These are phyloP conservation scores for Sarcophaga rosellei DNA, from an alignment of 2,888 invertebrate genomes.

Conservation along the genomic window DNA sequence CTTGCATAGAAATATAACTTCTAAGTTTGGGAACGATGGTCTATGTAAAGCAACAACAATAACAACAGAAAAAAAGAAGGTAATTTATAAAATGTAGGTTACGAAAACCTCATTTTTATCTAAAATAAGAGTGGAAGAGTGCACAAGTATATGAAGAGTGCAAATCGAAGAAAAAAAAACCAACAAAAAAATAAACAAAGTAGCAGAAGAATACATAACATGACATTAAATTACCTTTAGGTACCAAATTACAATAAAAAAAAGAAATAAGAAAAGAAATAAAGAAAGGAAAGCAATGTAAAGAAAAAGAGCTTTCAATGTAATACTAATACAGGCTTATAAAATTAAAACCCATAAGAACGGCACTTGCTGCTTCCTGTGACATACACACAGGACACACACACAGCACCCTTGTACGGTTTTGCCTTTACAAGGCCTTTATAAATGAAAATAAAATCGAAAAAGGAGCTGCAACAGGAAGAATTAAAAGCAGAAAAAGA, in stretches of 20 bases:
- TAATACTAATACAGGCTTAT: background rate
- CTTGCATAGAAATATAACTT: too few relatives aligned
- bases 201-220: conserved; percentile 6
- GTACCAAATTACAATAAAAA: conserved; percentile 16
- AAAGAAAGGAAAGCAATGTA: background rate
- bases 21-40: background rate
- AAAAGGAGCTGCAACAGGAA: conserved; percentile 14
- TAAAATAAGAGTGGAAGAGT: conserved; percentile 39
- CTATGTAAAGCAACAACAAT: background rate
- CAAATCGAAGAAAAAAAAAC: background rate
- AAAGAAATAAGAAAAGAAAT: background rate
- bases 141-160: conserved; percentile 13
- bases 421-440: conserved; percentile 33
- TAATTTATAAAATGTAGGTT: conserved; percentile 67
- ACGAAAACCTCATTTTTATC: conserved; percentile 66
- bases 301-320: background rate
- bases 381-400: background rate
- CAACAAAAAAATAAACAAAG: conserved; percentile 9
- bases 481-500: background rate
- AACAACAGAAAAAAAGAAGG: background rate
- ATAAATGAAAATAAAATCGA: background rate
- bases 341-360: conserved; percentile 11
- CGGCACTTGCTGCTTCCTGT: conserved; percentile 36
- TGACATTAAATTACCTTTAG: conserved; percentile 59
- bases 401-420: background rate